Evolutionary conservation across 2,797 vertebrate genomes (phyloP), one percentile per base, ranked within the genome.

Genomic region (Oreonectes daqikongensis): DNA sequence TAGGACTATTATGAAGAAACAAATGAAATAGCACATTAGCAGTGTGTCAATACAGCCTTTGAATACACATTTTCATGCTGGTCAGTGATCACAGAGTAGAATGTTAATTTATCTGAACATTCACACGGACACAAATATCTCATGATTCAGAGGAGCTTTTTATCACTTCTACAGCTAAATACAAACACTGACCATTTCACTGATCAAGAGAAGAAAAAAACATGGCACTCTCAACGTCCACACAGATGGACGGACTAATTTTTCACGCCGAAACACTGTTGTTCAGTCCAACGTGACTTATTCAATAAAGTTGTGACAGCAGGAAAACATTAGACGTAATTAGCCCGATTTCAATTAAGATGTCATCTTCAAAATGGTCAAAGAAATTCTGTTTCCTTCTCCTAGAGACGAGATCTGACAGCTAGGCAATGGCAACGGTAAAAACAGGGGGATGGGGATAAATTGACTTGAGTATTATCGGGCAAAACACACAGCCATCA

Each of bases 391-490:
- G 48, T 61, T 77, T 77, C 14, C 44, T 46, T 72, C 68, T 77
- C 79, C 22, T 72, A 76, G 79, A 69, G 77, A 81, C 79, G 35
- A 76, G 20, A 44, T 72, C 68, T 67, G 50, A 72, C 68, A 66
- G 48, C 48, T 35, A 76, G 50, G 28, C 57, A 32, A 20, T 64
- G 35, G 24, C 32, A 55, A 5, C 44, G 26, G 38, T 32, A 20
- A 57, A 70, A 63, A 69, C 17, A 17, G 32, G 12, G 53, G 9
- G 26, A 9, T 17, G 26, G 20, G 63, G 35, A 5, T n/a, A 38
- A 48, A 42, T 35, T 9, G 35, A 10, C 35, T 32, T 32, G 30
- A 9, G 35, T 35, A 18, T 32, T 66, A 66, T 4, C 0, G n/a
- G 35, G 65, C 64, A 57, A 24, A 60, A 20, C 53, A 20, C 53